Conservation (phyloP, 2,888 invertebrate genomes). For the Heteromyza rotundicornis region DNA sequence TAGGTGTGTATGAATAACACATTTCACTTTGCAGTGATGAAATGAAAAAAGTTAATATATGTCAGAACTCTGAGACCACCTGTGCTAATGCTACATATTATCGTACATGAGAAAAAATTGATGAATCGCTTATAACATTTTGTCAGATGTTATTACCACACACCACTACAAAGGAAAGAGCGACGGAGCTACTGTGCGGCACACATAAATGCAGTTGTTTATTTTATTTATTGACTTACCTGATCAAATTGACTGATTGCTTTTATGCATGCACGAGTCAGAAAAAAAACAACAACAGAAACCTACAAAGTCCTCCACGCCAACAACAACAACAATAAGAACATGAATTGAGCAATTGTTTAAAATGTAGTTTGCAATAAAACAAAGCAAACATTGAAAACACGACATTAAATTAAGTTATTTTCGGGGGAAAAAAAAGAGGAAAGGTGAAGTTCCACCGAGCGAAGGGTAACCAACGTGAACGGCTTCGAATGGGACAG, state of each 20-base stretch:
- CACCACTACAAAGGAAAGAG: slow-evolving; percentile 3
- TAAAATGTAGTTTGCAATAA: slow-evolving; percentile 40
- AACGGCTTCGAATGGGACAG: background rate
- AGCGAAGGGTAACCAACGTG: background rate
- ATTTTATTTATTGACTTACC: slow-evolving; percentile 60
- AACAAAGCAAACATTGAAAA: slow-evolving; percentile 28
- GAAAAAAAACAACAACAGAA: slow-evolving; percentile 2
- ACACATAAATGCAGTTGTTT: background rate
- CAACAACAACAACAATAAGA: slow-evolving; percentile 9
- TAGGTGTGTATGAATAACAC: no score
- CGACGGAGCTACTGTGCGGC: slow-evolving; percentile 31
- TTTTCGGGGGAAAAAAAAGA: background rate
- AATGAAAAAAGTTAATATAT: no score
- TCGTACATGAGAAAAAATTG: slow-evolving; percentile 14
- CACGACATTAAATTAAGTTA: slow-evolving; percentile 12
- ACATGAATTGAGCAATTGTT: slow-evolving; percentile 14
- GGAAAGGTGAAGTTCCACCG: background rate
- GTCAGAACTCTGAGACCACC: background rate
- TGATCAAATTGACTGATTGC: slow-evolving; percentile 61
- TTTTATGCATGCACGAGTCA: slow-evolving; percentile 52
- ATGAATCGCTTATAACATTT: slow-evolving; percentile 48
- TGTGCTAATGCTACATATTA: background rate
- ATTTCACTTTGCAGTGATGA: no score
- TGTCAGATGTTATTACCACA: slow-evolving; percentile 39
- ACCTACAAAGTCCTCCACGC: no score